Conservation (phyloP, 2,888 invertebrate genomes). For the Netelia melanura region DNA sequence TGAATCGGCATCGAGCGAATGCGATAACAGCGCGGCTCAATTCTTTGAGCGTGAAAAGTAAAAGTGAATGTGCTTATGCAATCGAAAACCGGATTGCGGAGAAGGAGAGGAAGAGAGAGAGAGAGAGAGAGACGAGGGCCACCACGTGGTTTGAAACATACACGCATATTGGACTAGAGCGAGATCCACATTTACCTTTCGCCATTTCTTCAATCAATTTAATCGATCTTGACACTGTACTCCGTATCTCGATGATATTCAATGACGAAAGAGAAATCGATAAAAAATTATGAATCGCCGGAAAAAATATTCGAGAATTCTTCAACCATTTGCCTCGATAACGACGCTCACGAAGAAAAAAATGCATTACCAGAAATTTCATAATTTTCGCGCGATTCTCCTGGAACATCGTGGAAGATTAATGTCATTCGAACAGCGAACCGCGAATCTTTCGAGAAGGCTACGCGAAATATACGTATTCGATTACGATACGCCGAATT, state of each 20-base stretch:
- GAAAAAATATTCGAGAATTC: constrained; percentile 3
- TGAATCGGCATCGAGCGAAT: constrained; percentile 61
- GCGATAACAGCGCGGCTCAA: constrained; percentile 66
- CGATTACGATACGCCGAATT: background rate
- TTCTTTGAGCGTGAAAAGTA: constrained; percentile 66
- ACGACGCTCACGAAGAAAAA: background rate
- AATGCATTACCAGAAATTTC: constrained; percentile 1
- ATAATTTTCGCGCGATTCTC: background rate
- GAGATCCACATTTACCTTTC: constrained; percentile 19
- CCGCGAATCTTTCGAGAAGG: background rate
- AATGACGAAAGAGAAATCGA: background rate
- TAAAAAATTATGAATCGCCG: background rate
- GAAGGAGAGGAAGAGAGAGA: constrained; percentile 8
- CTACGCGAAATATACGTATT: background rate
- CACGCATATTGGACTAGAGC: background rate
- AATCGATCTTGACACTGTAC: constrained; percentile 44
- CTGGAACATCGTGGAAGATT: background rate
- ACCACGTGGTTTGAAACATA: constrained; percentile 12
- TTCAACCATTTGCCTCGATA: background rate
- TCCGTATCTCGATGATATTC: constrained; percentile 14
- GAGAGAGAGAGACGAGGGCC: constrained; percentile 8
- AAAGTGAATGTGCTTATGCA: constrained; percentile 69
- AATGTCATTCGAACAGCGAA: background rate
- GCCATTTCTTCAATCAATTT: constrained; percentile 29
- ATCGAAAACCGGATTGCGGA: constrained; percentile 66